Evolutionary conservation across 2,113 vertebrate species (phyloP), one percentile per base, ranked within the genome.

Genomic region (Galeopterus variegatus): DNA sequence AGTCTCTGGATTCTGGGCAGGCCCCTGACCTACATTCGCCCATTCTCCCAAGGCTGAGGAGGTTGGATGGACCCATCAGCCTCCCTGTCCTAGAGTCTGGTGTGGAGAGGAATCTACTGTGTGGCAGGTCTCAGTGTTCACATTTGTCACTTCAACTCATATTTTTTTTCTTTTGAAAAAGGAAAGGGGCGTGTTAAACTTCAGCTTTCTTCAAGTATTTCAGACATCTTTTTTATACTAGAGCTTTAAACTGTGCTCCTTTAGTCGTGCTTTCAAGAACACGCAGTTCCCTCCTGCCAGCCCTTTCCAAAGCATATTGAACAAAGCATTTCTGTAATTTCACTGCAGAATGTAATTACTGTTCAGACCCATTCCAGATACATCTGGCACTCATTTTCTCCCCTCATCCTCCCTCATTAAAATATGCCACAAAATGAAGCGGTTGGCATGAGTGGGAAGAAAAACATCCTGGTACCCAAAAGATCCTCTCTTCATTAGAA

Each of bases 381-480:
- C 67, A 95, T 92, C 94, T 97, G 96, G 94, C 84, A 79, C 76
- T 95, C 92, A 70, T 96, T 88, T 94, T 87, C 80, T 94, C 48
- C 80, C 90, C 87, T 95, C 36, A 76, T 70, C 70, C 50, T 93
- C 67, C 80, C 75, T 95, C 80, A 80, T 89, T 96, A 97, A 94
- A 94, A 75, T 15, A 41, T 88, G 75, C 89, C 85, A 88, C 81
- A 81, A 95, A 97, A 96, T 67, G 79, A 96, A 96, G 75, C 28
- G 19, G 65, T 77, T 95, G 94, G 90, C 31, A 48, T 9, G 6
- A 91, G 36, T 65, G 45, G 56, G 79, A 94, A 95, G 88, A 88
- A 95, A 93, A 92, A 60, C 83, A 82, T 93, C 52, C 33, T 87
- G 41, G 62, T 19, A 70, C 48, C 45, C 84, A 56, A 90, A 87